A percentile compares a stretch with the other conserved stretches of the same genome.
Evolutionary conservation across 1,140 invertebrate genomes (phyloP).

Genomic region (Marisa cornuarietis): DNA sequence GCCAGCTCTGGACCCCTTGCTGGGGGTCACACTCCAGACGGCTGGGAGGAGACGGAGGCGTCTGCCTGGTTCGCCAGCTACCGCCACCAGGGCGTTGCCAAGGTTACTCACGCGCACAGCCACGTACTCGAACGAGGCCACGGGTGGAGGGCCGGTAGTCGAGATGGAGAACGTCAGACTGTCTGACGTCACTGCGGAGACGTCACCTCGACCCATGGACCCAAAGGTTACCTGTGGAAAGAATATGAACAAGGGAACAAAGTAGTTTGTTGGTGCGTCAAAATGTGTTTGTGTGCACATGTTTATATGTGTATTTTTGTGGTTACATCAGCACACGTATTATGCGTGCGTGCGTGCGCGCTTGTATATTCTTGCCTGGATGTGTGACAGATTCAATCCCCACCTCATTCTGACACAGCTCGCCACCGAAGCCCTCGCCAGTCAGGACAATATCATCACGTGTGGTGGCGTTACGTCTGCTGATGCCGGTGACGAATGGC

Average conservation of each 20-base stretch:
- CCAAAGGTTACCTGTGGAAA: no score
- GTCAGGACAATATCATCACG: conserved; percentile 33
- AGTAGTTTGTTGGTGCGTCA: not conserved
- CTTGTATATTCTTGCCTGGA: no score
- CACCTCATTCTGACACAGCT: conserved; percentile 40
- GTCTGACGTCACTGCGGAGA: not conserved
- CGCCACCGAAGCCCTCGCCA: conserved; percentile 41
- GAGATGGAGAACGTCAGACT: conserved; percentile 26
- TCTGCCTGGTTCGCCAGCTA: conserved; percentile 14
- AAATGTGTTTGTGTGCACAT: not conserved
- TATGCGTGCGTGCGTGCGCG: not conserved
- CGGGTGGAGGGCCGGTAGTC: conserved; percentile 12
- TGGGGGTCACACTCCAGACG: conserved; percentile 33
- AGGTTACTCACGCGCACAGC: conserved; percentile 37
- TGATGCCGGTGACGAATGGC: conserved; percentile 37
- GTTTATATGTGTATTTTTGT: not conserved
- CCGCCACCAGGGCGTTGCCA: conserved; percentile 39
- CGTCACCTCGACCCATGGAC: conserved; percentile 12
- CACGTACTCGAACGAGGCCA: conserved; percentile 24
- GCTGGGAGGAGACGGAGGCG: conserved; percentile 39
- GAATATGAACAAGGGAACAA: not conserved
- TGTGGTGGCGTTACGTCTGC: conserved; percentile 30
- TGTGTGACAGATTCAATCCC: not conserved
- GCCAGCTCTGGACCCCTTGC: conserved; percentile 39
- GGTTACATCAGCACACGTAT: no score